Evolutionary conservation across 2,113 vertebrate genomes (phyloP).

Genomic region (Anser brachyrhynchus): DNA sequence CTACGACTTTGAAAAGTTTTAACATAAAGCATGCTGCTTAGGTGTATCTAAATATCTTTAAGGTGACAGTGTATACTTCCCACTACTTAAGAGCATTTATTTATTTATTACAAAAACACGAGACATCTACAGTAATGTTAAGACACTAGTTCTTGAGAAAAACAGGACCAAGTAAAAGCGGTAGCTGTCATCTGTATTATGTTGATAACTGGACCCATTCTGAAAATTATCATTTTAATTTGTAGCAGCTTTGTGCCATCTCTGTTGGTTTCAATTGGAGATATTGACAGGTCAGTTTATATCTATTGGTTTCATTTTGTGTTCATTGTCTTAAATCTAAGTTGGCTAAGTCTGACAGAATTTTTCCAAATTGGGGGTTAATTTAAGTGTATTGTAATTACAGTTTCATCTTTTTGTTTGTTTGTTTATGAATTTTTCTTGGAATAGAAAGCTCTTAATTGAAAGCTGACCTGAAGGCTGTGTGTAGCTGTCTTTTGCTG

Average conservation of each 20-base stretch:
- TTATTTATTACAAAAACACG: background rate
- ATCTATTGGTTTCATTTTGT: background rate
- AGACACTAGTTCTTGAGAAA: background rate
- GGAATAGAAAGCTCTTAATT: background rate
- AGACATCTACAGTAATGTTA: background rate
- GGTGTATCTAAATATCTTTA: background rate
- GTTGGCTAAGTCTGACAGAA: background rate
- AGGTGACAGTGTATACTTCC: background rate
- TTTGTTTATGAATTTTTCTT: background rate
- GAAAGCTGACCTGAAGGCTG: background rate
- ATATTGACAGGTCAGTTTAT: background rate
- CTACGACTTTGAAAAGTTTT: background rate
- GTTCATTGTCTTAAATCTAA: background rate
- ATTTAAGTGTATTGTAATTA: background rate
- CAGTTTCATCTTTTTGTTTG: background rate
- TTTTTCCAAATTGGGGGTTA: background rate
- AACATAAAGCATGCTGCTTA: background rate
- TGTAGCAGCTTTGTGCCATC: background rate
- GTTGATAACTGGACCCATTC: background rate
- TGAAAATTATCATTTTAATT: background rate
- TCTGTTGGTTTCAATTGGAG: background rate
- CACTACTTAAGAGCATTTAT: background rate
- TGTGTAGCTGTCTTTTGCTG: background rate
- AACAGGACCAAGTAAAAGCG: background rate
- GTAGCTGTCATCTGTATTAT: background rate